A percentile compares a stretch with the other conserved stretches of the same genome.
Evolutionary conservation across 2,888 invertebrate species (phyloP).

Genomic region (Pristionchus japonicus): DNA sequence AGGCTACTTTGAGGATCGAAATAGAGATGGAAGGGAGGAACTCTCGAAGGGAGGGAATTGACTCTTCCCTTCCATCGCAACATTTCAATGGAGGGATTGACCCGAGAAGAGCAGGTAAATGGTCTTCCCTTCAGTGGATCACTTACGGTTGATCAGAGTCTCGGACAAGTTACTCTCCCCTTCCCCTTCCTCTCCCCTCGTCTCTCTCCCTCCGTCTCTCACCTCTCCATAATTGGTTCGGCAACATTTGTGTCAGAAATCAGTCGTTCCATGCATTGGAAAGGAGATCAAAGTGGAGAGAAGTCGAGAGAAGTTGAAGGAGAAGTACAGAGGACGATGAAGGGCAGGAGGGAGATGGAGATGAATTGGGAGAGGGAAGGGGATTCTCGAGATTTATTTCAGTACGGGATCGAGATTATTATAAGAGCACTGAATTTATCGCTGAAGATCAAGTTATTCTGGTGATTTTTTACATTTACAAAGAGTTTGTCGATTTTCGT

Average conservation of each 20-base stretch:
- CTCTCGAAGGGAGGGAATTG: neutral
- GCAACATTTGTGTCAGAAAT: constrained; percentile 34
- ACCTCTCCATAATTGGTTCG: constrained; percentile 1
- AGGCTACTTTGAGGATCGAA: neutral
- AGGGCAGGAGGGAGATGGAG: neutral
- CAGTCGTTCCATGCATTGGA: neutral
- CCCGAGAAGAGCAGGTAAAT: neutral
- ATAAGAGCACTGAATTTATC: too few species aligned
- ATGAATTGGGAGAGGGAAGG: too few species aligned
- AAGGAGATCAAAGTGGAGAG: neutral
- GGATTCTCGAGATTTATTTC: too few species aligned
- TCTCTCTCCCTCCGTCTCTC: neutral
- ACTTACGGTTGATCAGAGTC: constrained; percentile 17
- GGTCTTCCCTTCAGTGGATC: neutral
- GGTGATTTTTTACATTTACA: too few species aligned
- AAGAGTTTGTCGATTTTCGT: too few species aligned
- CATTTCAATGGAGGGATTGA: neutral
- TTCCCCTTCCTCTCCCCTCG: neutral
- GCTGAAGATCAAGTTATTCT: too few species aligned
- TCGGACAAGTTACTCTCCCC: constrained; percentile 19
- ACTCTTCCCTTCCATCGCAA: constrained; percentile 8
- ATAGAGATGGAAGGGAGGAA: neutral
- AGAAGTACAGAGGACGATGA: neutral
- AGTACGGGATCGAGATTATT: too few species aligned
- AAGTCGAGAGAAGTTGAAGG: neutral